These are phyloP conservation scores for Oreochromis spilurus DNA, from an alignment of 2,113 vertebrate species.

Conservation along the genomic window DNA sequence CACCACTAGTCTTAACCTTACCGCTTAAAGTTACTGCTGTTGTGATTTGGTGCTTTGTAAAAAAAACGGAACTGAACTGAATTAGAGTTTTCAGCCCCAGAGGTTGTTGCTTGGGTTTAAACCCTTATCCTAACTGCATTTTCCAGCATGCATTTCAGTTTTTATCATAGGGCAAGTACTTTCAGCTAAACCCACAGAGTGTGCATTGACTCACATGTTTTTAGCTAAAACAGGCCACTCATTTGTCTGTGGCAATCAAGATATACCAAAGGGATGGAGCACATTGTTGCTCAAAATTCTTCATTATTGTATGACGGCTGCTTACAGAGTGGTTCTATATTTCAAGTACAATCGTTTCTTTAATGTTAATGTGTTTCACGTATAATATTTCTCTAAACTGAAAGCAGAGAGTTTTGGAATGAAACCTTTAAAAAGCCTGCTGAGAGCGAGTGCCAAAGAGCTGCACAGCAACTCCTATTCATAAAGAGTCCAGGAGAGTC, in stretches of 20 bases:
- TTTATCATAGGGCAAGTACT: neutral
- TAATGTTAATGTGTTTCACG: neutral
- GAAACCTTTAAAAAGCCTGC: conserved; percentile 1
- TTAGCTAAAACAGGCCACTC: neutral
- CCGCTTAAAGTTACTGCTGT: fast-evolving
- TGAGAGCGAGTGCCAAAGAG: conserved; percentile 5
- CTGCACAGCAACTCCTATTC: conserved; percentile 37
- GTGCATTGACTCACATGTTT: neutral
- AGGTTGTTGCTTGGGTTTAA: neutral
- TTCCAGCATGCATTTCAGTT: neutral
- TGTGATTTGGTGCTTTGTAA: neutral
- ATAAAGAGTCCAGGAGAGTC: conserved; percentile 15
- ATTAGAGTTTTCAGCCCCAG: neutral
- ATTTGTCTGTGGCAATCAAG: neutral
- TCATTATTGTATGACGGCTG: neutral
- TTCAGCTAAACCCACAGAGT: neutral
- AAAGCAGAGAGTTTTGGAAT: conserved; percentile 13
- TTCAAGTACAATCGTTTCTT: conserved; percentile 4
- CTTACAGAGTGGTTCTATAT: neutral
- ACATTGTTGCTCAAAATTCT: neutral
- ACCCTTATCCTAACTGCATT: neutral
- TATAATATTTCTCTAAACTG: neutral
- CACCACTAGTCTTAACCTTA: neutral
- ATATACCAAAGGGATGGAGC: neutral
- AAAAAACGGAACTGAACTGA: neutral